phyloP scores from a whole-genome alignment of 2,888 invertebrate species.

The Nemoura dubitans region DNA sequence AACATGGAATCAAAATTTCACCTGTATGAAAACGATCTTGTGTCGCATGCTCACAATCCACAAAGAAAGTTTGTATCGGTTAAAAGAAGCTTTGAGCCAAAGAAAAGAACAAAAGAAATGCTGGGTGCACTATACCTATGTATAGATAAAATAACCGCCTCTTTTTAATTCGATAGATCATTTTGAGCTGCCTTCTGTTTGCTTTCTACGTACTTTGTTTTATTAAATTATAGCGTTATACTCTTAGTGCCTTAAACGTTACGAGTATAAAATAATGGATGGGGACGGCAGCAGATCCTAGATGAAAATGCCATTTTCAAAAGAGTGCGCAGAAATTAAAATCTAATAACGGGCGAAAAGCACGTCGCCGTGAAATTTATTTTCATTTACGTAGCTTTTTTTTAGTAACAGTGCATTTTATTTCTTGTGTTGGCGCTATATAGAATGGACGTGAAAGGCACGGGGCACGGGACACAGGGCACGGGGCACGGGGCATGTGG shows the following conservation, averaged over 20 bases:
- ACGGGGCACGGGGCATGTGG: no score
- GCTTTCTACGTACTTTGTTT: constrained; percentile 7
- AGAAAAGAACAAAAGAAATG: not conserved
- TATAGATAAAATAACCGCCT: not conserved
- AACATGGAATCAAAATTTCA: not conserved
- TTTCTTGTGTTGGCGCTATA: not conserved
- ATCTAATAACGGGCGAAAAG: constrained; percentile 12
- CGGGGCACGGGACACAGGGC: no score
- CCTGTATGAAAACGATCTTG: not conserved
- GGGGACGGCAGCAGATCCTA: not conserved
- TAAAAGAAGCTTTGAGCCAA: not conserved
- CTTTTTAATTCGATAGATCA: constrained; percentile 1
- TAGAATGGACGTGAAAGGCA: no score
- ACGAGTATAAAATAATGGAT: constrained; percentile 7
- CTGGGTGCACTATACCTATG: not conserved
- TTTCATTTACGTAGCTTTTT: not conserved
- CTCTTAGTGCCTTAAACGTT: constrained; percentile 12
- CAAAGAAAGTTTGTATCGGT: not conserved
- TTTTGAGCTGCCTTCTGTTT: constrained; percentile 7
- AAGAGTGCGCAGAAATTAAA: constrained; percentile 12
- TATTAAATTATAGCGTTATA: constrained; percentile 7
- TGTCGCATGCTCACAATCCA: not conserved
- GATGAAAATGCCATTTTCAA: constrained; percentile 7
- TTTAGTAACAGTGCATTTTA: not conserved
- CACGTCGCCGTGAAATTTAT: not conserved